Evolutionary conservation across 2,113 vertebrate species (phyloP), one percentile per base, ranked within the genome.

Genomic region (Danio rerio): DNA sequence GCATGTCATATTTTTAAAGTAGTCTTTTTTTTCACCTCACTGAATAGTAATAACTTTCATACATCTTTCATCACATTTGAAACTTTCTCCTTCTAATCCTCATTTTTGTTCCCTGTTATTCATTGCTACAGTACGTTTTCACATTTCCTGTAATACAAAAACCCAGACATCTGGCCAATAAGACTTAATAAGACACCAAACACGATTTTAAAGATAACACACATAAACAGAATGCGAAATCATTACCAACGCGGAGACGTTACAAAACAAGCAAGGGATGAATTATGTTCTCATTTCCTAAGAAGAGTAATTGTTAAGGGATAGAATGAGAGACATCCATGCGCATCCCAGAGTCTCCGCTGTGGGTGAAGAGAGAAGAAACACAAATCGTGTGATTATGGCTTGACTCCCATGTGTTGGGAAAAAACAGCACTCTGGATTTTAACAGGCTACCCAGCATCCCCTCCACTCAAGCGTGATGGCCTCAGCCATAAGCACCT

Each of bases 341-440:
- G 58, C 0, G 13, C 20, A 78, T 78, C 74, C 59, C 76, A 8
- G 21, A 66, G 62, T 78, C 61, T 78, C 76, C 0, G 61, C 59
- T 65, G 76, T 43, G 21, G 20, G 61, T 66, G 49, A 52, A 66
- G 31, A 55, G 47, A 78, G 61, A 18, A 66, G 13, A 42, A 66
- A 66, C 42, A 78, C 20, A 78, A 78, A 52, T 43, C 1, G 31
- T 78, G 76, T 66, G 61, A 78, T 78, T 78, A 78, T 66, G 59
- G 53, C 76, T 55, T 18, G 21, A 78, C 59, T 78, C 76, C 76
- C 76, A 9, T 66, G 76, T 53, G 61, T 47, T 78, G 49, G 49
- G 31, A 66, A 53, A 78, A 66, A 47, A 66, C 76, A 78, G 61
- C 47, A 21, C 62, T 78, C 61, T 42, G 62, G 62, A 79, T 66